Percentiles rank a stretch among this genome's conserved stretches.
phyloP scores from a whole-genome alignment of 2,797 vertebrate species.

The Acanthurus lineatus region DNA sequence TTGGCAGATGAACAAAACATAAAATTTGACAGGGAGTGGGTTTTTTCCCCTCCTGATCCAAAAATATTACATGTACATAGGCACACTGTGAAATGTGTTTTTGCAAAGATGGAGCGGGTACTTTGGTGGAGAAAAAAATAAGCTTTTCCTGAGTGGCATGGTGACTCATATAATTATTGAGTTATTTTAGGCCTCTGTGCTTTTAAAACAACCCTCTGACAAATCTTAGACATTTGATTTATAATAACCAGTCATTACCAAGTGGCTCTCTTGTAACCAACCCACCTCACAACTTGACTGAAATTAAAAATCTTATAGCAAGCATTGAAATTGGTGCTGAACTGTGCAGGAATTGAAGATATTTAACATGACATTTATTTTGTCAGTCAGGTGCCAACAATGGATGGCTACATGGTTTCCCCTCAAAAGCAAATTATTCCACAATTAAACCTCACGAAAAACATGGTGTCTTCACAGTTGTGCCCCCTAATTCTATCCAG shows the following conservation, averaged over 20 bases:
- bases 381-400: conserved; percentile 1
- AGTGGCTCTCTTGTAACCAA: conserved; percentile 52
- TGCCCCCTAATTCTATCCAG: not conserved
- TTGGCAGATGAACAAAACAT: conserved; percentile 84
- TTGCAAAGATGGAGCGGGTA: conserved; percentile 72
- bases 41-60: conserved; percentile 69
- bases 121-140: conserved; percentile 73
- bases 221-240: conserved; percentile 80
- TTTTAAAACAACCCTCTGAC: conserved; percentile 78
- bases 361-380: conserved; percentile 32
- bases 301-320: conserved; percentile 52
- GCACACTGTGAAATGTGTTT: conserved; percentile 71
- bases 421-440: conserved; percentile 2
- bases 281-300: conserved; percentile 44
- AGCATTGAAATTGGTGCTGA: conserved; percentile 18
- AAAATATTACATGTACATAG: conserved; percentile 82
- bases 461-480: not conserved
- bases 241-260: conserved; percentile 74
- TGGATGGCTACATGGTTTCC: not conserved
- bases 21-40: conserved; percentile 77
- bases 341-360: not conserved
- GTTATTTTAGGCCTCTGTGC: conserved; percentile 77
- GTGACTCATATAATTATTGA: conserved; percentile 83
- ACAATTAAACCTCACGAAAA: not conserved
- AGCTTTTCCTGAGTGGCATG: conserved; percentile 78